A percentile compares a stretch with the other conserved stretches of the same genome.
Conservation (phyloP, 1,140 invertebrate genomes). For the Musca vetustissima region DNA sequence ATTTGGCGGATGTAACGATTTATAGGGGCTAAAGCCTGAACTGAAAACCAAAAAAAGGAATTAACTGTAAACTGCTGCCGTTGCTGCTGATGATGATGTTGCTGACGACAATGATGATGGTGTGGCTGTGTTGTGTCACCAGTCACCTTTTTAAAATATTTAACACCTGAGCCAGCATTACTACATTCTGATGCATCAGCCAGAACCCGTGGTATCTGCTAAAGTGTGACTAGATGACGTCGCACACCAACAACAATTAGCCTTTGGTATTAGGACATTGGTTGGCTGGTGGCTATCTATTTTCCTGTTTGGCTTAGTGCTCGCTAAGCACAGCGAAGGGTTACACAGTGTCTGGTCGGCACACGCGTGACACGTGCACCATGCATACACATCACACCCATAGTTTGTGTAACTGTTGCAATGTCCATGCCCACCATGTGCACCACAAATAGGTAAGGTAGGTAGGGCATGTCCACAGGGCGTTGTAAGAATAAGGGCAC, state of each 20-base stretch:
- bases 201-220: too few relatives aligned
- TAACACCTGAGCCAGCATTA: constrained; percentile 16
- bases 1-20: not conserved
- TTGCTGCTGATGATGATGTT: not conserved
- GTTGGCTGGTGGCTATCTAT: too few relatives aligned
- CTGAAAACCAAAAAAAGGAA: too few relatives aligned
- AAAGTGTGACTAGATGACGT: too few relatives aligned
- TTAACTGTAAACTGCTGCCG: not conserved
- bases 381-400: not conserved
- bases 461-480: too few relatives aligned
- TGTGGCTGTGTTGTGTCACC: too few relatives aligned
- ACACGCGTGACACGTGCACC: constrained; percentile 13
- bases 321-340: not conserved
- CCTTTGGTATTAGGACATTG: too few relatives aligned
- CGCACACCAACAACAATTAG: too few relatives aligned
- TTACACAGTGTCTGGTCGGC: constrained; percentile 1
- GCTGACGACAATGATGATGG: not conserved
- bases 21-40: not conserved
- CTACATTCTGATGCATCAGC: not conserved
- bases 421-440: too few relatives aligned
- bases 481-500: too few relatives aligned
- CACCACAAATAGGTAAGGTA: too few relatives aligned
- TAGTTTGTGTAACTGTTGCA: too few relatives aligned
- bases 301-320: not conserved
- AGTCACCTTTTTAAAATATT: not conserved